Evolutionary conservation across 2,888 invertebrate genomes (phyloP).

Genomic region (Acrocera orbiculus): DNA sequence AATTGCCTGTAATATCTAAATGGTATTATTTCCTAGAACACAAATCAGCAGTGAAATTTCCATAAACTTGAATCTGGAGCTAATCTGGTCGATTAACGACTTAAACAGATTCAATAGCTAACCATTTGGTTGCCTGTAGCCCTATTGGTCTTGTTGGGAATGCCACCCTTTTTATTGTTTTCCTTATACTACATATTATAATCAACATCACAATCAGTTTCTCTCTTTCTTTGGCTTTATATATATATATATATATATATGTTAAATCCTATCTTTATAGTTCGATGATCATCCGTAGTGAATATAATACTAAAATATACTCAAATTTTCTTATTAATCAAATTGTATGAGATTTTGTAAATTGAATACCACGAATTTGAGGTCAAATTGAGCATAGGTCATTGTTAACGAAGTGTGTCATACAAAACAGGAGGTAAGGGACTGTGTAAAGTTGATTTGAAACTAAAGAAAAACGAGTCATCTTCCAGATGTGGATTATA

Average conservation of each 20-base stretch:
- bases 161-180: neutral
- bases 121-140: neutral
- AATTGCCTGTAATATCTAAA: constrained; percentile 10
- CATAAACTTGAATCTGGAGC: constrained; percentile 7
- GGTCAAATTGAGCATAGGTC: neutral
- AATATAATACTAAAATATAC: too few species aligned
- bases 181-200: neutral
- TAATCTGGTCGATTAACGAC: constrained; percentile 5
- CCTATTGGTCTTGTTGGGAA: neutral
- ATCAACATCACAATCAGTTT: constrained; percentile 2
- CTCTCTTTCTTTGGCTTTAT: constrained; percentile 1
- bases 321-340: too few species aligned
- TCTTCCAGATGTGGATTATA: constrained; percentile 12
- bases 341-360: too few species aligned
- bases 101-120: neutral
- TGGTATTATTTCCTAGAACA: constrained; percentile 9
- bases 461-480: constrained; percentile 4
- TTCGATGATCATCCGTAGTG: too few species aligned
- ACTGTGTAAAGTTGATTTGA: constrained; percentile 1
- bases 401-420: neutral
- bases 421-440: neutral
- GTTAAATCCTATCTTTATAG: too few species aligned
- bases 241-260: neutral
- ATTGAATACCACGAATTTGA: too few species aligned
- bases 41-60: constrained; percentile 7